Conservation (phyloP, 53 echinoderm and acorn worm genomes). For the Hippasteria phrygiana region DNA sequence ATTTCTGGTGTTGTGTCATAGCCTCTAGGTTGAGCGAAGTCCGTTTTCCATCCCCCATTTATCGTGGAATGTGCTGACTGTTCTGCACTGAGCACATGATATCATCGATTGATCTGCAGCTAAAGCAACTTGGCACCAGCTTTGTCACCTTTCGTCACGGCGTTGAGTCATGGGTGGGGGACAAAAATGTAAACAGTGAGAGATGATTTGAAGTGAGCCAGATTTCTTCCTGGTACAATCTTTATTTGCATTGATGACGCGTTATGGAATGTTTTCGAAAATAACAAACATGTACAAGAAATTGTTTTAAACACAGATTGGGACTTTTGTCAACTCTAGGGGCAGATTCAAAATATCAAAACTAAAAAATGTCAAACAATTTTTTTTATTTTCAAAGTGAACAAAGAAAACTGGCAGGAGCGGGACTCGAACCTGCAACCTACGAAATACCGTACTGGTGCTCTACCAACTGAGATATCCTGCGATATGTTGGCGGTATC, state of each 20-base stretch:
- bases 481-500: too few species aligned
- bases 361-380: too few species aligned
- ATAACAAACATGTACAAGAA: too few species aligned
- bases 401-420: too few species aligned
- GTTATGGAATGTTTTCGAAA: not conserved
- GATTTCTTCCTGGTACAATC: not conserved
- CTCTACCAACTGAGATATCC: too few species aligned
- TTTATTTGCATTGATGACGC: not conserved
- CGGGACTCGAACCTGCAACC: too few species aligned
- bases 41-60: not conserved
- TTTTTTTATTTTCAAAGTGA: too few species aligned
- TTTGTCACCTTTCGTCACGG: slow-evolving; percentile 32
- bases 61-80: not conserved
- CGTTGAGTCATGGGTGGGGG: not conserved
- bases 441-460: too few species aligned
- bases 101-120: slow-evolving; percentile 1
- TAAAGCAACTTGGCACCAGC: not conserved
- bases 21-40: not conserved
- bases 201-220: not conserved
- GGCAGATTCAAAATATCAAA: too few species aligned
- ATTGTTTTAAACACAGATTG: too few species aligned
- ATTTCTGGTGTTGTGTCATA: slow-evolving; percentile 3
- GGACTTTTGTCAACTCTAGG: too few species aligned
- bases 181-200: slow-evolving; percentile 3
- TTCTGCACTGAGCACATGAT: not conserved